Percentiles rank a stretch among this genome's conserved stretches.
phyloP scores from a whole-genome alignment of 2,797 vertebrate species.

The Malacoraja senta region DNA sequence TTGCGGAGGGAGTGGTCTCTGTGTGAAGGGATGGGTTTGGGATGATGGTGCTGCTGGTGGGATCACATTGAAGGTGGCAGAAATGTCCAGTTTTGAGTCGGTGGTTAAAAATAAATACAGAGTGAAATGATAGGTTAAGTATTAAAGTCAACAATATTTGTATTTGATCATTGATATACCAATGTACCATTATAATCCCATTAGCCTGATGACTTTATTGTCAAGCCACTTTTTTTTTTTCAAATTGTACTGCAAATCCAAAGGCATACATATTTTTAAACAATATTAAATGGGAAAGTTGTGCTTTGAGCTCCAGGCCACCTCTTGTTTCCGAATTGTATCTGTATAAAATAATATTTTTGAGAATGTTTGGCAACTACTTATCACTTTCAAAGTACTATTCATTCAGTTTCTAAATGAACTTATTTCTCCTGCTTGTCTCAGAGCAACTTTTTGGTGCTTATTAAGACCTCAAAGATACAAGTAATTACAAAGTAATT shows the following conservation, averaged over 20 bases:
- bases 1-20: no score
- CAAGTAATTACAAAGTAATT: conserved; percentile 87
- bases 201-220: background rate
- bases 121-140: background rate
- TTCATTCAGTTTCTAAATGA: conserved; percentile 1
- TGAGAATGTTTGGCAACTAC: background rate
- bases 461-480: conserved; percentile 97
- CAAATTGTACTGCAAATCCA: background rate
- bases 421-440: conserved; percentile 39
- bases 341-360: background rate
- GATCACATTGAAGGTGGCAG: background rate
- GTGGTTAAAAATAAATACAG: background rate
- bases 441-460: conserved; percentile 57
- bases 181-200: background rate
- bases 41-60: no score
- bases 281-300: background rate
- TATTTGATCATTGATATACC: background rate
- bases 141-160: background rate
- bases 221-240: background rate
- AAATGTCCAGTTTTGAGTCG: background rate
- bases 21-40: no score
- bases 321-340: background rate
- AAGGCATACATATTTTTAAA: background rate
- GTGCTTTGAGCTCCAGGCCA: background rate
- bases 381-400: background rate